phyloP scores from a whole-genome alignment of 2,113 vertebrate species.

The Nannospalax galili region DNA sequence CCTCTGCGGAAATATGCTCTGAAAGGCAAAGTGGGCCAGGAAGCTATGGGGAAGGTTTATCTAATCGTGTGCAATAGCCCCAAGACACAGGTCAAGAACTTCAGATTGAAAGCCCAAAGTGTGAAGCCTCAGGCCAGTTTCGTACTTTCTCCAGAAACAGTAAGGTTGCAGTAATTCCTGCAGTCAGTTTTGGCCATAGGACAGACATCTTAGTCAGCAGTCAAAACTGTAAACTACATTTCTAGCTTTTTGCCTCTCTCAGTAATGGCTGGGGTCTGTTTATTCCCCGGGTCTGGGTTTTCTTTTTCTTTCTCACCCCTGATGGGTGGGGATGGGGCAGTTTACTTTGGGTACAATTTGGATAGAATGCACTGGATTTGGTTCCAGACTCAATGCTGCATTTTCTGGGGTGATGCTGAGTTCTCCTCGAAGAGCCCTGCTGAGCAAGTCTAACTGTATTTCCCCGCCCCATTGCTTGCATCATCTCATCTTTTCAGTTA shows the following conservation, averaged over 20 bases:
- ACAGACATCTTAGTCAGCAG: not conserved
- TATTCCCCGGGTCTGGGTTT: too few relatives aligned
- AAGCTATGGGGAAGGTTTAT: not conserved
- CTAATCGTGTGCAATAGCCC: not conserved
- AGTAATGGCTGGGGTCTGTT: rapidly evolving
- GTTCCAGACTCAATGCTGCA: rapidly evolving
- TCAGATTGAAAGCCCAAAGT: not conserved
- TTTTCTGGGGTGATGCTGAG: not conserved
- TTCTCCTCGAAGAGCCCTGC: rapidly evolving
- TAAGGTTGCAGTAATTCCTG: not conserved
- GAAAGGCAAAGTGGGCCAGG: rapidly evolving
- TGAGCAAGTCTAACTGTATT: rapidly evolving
- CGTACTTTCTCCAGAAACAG: not conserved
- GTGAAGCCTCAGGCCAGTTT: not conserved
- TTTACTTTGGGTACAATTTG: rapidly evolving
- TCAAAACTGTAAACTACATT: not conserved
- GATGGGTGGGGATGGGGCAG: not conserved
- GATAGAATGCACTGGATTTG: rapidly evolving
- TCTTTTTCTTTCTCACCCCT: not conserved
- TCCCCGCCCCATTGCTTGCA: not conserved
- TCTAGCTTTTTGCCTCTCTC: rapidly evolving
- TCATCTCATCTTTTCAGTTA: not conserved
- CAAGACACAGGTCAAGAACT: rapidly evolving
- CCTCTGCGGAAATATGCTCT: not conserved
- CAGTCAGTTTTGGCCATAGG: not conserved